Evolutionary conservation across 1,140 invertebrate species (phyloP).

Genomic region (Pinna nobilis): DNA sequence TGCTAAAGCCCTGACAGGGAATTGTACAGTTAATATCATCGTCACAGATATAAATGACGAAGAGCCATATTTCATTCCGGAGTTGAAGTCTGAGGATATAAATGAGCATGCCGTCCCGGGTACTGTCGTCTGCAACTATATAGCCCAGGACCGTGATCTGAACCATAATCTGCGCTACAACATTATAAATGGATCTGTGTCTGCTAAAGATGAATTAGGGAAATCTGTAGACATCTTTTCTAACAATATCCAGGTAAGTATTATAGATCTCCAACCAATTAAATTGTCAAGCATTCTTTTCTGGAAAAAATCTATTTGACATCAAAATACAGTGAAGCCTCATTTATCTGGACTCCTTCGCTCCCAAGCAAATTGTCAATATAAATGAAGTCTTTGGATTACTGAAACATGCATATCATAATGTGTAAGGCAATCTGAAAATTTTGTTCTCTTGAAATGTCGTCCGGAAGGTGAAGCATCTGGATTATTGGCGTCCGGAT

Average conservation of each 20-base stretch:
- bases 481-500: too few species aligned
- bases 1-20: conserved; percentile 46
- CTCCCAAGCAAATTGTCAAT: too few species aligned
- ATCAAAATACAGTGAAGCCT: background rate
- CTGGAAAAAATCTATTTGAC: too few species aligned
- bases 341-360: too few species aligned
- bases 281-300: too few species aligned
- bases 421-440: too few species aligned
- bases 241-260: conserved; percentile 42
- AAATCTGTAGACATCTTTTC: conserved; percentile 35
- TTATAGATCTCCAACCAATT: background rate
- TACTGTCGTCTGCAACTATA: conserved; percentile 36
- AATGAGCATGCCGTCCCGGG: conserved; percentile 42
- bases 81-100: conserved; percentile 8
- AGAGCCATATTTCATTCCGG: conserved; percentile 33
- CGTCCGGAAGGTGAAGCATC: too few species aligned
- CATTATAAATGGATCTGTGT: conserved; percentile 33
- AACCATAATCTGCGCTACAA: conserved; percentile 47
- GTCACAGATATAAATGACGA: conserved; percentile 60
- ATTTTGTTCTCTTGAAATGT: too few species aligned
- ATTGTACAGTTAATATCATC: conserved; percentile 45
- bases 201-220: conserved; percentile 50
- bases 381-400: too few species aligned
- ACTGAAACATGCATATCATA: too few species aligned
- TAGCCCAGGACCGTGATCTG: conserved; percentile 53